A percentile compares a stretch with the other conserved stretches of the same genome.
These are phyloP conservation scores for Halictus ligatus DNA, from an alignment of 2,888 invertebrate genomes.

Conservation along the genomic window DNA sequence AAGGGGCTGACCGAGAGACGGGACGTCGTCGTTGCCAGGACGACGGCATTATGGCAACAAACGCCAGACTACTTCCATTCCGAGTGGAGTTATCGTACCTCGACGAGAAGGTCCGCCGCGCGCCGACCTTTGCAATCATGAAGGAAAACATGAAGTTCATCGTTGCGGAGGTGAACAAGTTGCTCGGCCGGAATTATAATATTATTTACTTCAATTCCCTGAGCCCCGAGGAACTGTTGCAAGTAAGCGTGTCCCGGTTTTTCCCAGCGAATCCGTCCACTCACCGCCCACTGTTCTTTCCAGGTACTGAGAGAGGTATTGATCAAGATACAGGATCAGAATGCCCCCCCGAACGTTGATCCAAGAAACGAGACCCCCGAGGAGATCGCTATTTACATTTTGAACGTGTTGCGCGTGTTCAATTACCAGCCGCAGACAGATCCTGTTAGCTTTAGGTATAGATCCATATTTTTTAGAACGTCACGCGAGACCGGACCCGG, in stretches of 20 bases:
- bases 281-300: slow-evolving; percentile 29
- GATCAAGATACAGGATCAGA: slow-evolving; percentile 86
- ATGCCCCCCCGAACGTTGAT: slow-evolving; percentile 89
- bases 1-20: not conserved
- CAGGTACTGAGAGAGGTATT: slow-evolving; percentile 87
- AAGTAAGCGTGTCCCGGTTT: slow-evolving; percentile 84
- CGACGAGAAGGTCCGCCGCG: not conserved
- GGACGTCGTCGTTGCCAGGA: slow-evolving; percentile 37
- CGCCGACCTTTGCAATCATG: slow-evolving; percentile 82
- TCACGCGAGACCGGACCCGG: not conserved
- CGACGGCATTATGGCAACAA: slow-evolving; percentile 40
- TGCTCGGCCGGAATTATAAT: slow-evolving; percentile 90
- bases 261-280: not conserved
- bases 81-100: not conserved
- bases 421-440: slow-evolving; percentile 90
- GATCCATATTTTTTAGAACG: not conserved
- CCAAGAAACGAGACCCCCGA: slow-evolving; percentile 91
- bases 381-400: slow-evolving; percentile 89
- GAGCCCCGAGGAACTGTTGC: slow-evolving; percentile 90
- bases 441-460: slow-evolving; percentile 77
- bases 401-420: slow-evolving; percentile 90
- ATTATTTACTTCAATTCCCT: slow-evolving; percentile 94
- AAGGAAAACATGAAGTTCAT: slow-evolving; percentile 89
- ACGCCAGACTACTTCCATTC: not conserved
- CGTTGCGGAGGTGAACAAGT: slow-evolving; percentile 90